Base-by-base conservation (phyloP, 2,113 vertebrate species). In the Nothobranchius furzeri region DNA sequence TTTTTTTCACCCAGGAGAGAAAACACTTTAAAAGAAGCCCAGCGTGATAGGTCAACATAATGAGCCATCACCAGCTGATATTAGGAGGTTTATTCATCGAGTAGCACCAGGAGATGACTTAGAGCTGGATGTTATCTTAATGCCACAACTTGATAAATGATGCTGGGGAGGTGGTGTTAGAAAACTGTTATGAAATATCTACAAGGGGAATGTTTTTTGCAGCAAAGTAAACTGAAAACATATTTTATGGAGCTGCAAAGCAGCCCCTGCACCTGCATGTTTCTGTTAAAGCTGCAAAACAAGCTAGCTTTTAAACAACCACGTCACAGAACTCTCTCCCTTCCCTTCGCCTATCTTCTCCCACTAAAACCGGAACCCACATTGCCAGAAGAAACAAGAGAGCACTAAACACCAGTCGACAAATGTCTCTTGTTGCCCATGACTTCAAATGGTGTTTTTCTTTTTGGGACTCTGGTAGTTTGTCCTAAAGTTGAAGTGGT, bases 81-180 rank as follows among this genome's bases (percentile, higher is more conserved):
- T 89, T 85, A 89, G 81, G 68, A 82, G 68, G 87, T 89, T 88
- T 88, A 84, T 87, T 85, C 82, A 82, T 79, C 70, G 84, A 85
- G 70, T 52, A 79, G 70, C 76, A 68, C 66, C 13, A 73, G 73
- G 73, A 86, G 82, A 86, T 79, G 85, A 73, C 73, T 79, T 69
- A 72, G 79, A 78, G 70, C 73, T 77, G 80, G 75, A 86, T 85
- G 78, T 81, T 89, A 86, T 88, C 84, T 82, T 88, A 82, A 87
- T 81, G 83, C 79, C 85, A 80, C 78, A 82, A 76, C 83, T 70
- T 87, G 90, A 90, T 89, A 88, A 86, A 90, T 88, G 87, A 82
- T 86, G 74, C 83, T 75, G 70, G 48, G 20, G 59, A 69, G 72
- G 53, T 59, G 42, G 72, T 64, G 71, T 64, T 76, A 52, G 80